Percentiles rank a stretch among this genome's conserved stretches.
phyloP scores from a whole-genome alignment of 2,888 invertebrate species.

The Ennomos erosarius region DNA sequence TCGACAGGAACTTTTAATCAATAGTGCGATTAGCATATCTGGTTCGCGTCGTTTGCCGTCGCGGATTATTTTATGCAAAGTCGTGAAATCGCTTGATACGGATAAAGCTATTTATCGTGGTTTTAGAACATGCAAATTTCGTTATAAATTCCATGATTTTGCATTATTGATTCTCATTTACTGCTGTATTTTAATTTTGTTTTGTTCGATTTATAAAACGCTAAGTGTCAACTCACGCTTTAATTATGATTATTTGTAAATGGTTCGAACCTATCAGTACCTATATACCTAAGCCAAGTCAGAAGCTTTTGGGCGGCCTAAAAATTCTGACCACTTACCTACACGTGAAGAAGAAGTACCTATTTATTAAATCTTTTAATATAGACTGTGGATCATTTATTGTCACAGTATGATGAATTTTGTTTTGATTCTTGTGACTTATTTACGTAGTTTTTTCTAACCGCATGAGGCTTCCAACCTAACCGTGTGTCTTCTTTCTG shows the following conservation, averaged over 20 bases:
- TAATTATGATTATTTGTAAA: too few species aligned
- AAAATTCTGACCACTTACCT: too few species aligned
- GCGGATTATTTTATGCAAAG: conserved; percentile 51
- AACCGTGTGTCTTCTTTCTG: background rate
- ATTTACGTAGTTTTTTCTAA: conserved; percentile 1
- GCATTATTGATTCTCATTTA: conserved; percentile 13
- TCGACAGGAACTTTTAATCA: conserved; percentile 69
- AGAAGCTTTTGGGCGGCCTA: too few species aligned
- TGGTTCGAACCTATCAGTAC: too few species aligned
- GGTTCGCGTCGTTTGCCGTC: conserved; percentile 54
- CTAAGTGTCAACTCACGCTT: too few species aligned
- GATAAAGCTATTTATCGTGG: conserved; percentile 28
- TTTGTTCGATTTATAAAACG: conserved; percentile 7
- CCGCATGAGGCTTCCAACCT: conserved; percentile 8
- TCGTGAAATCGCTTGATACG: conserved; percentile 31
- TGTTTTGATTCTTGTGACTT: background rate
- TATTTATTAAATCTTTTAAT: too few species aligned
- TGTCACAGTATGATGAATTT: background rate
- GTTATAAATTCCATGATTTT: conserved; percentile 14
- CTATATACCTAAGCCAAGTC: too few species aligned
- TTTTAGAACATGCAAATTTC: conserved; percentile 26
- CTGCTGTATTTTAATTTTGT: conserved; percentile 4
- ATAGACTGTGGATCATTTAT: background rate
- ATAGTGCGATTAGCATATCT: conserved; percentile 74
- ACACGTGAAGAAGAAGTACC: too few species aligned